Evolutionary conservation across 2,888 invertebrate genomes (phyloP), one percentile per base, ranked within the genome.

Genomic region (Alloscopus bannaensis): DNA sequence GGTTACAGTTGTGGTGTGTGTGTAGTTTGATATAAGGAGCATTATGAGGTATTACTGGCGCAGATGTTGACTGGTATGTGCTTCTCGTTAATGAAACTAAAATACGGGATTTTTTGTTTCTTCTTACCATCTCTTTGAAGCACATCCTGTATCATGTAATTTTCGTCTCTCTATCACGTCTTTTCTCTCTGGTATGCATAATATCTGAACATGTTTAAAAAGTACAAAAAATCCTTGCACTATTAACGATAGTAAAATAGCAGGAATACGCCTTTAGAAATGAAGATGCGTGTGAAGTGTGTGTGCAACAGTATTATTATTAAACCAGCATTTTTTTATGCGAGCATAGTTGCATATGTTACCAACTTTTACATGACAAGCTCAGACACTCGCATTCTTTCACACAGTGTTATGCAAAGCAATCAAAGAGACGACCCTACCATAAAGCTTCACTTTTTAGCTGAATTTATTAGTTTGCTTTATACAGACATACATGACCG

Each of bases 31-130:
- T 62, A 40, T 28, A 22, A 3, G 26, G 13, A 6, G 22, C 24
- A 26, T 24, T 59, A 16, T 70, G 18, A 1, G 18, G 50, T 60
- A 24, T 71, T 50, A 60, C 28, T 57, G 18, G 36, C 29, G 24
- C 24, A 40, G 47, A 47, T 29, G 47, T 13, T 18, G 11, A 1
- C 26, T 75, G 76, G 68, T 76, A 76, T 76, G 68, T 29, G 69
- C 50, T 69, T 57, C 50, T 76, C 76, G 76, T 76, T 76, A 76
- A 76, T 76, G 76, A 76, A 75, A 75, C 75, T 75, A 50, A 75
- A 76, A 69, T 76, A 76, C 76, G 76, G 76, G 76, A 76, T 69
- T 64, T 62, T 76, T 57, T 68, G 45, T 55, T 66, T 66, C 18
- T n/a, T 47, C 18, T n/a, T 47, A 22, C 8, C 64, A 42, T 64